Evolutionary conservation across 1,140 invertebrate species (phyloP).

Genomic region (Drosophila elegans): DNA sequence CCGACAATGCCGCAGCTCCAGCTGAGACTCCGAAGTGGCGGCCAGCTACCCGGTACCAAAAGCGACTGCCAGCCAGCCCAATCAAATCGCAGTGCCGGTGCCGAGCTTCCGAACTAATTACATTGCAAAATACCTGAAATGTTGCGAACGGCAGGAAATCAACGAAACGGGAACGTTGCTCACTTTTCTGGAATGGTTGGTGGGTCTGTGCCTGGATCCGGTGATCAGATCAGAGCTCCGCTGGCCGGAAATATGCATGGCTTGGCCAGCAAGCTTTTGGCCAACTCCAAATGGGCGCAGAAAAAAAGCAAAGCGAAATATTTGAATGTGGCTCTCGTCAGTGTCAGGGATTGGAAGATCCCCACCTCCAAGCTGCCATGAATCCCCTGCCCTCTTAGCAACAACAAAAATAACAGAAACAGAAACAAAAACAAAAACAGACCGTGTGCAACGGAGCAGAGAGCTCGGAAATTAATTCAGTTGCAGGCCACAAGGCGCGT

Average conservation of each 20-base stretch:
- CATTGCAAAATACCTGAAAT: constrained; percentile 73
- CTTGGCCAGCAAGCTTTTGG: constrained; percentile 60
- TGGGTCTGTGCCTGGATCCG: constrained; percentile 10
- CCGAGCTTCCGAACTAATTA: constrained; percentile 60
- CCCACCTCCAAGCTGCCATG: constrained; percentile 1
- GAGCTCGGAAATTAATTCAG: constrained; percentile 69
- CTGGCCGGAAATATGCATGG: constrained; percentile 79
- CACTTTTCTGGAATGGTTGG: constrained; percentile 13
- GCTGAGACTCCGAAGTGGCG: constrained; percentile 18
- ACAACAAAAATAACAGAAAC: neutral
- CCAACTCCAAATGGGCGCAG: constrained; percentile 64
- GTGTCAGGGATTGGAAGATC: constrained; percentile 61
- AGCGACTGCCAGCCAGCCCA: neutral
- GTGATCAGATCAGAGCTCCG: constrained; percentile 29
- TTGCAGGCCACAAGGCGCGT: constrained; percentile 59
- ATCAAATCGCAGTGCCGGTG: constrained; percentile 6
- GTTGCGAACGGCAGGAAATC: constrained; percentile 60
- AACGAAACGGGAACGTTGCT: constrained; percentile 51
- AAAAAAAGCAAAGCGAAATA: constrained; percentile 33
- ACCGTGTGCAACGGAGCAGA: constrained; percentile 68
- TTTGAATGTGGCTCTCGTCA: constrained; percentile 72
- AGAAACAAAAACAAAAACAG: neutral
- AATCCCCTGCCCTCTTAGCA: neutral
- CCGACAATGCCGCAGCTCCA: constrained; percentile 59
- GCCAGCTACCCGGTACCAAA: neutral